A percentile compares a stretch with the other conserved stretches of the same genome.
Conservation (phyloP, 2,888 invertebrate genomes). For the Catocala nupta region DNA sequence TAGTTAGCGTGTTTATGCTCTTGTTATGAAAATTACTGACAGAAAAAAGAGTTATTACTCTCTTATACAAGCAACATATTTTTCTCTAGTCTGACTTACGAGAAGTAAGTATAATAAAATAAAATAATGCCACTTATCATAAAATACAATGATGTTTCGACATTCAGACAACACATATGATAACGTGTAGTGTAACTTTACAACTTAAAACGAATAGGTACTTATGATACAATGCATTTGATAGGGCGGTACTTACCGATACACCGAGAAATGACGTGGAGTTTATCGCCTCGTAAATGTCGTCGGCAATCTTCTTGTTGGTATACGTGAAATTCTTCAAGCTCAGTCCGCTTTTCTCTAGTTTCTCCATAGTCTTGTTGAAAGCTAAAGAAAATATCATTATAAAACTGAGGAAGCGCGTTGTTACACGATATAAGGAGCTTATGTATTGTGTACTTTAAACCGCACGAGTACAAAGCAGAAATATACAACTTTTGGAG, state of each 20-base stretch:
- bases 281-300: conserved; percentile 99
- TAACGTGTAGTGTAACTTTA: conserved; percentile 1
- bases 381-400: conserved; percentile 89
- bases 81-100: too few species aligned
- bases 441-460: background rate
- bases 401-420: background rate
- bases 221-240: conserved; percentile 29
- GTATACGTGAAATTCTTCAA: conserved; percentile 98
- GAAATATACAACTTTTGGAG: conserved; percentile 5
- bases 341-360: conserved; percentile 93
- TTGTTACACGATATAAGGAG: too few species aligned
- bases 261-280: conserved; percentile 99
- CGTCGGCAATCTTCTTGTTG: conserved; percentile 97
- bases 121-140: too few species aligned
- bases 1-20: too few species aligned
- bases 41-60: too few species aligned
- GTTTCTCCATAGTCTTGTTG: conserved; percentile 97
- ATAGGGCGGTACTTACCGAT: conserved; percentile 91
- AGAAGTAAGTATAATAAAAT: too few species aligned
- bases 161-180: too few species aligned
- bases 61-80: too few species aligned
- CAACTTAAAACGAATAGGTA: conserved; percentile 22
- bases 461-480: background rate
- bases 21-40: too few species aligned
- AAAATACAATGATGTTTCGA: too few species aligned